Conservation (phyloP, 2,888 invertebrate genomes). For the Platynereis dumerilii region DNA sequence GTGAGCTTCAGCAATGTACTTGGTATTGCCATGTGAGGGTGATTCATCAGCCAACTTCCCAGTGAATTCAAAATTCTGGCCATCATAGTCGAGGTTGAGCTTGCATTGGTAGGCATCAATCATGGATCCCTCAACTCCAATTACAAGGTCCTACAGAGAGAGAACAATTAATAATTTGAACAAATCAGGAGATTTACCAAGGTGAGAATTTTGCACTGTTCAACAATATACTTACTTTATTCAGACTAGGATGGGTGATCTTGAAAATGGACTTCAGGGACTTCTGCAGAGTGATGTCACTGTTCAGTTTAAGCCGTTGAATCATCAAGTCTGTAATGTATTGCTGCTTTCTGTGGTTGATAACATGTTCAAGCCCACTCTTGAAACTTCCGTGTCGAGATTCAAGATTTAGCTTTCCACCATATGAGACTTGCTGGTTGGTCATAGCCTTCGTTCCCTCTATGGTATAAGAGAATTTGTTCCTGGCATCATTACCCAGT, state of each 20-base stretch:
- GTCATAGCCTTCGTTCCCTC: conserved; percentile 30
- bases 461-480: conserved; percentile 34
- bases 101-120: conserved; percentile 7
- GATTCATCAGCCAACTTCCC: conserved; percentile 26
- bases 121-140: conserved; percentile 12
- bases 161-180: background rate
- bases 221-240: conserved; percentile 29
- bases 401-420: conserved; percentile 36
- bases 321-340: conserved; percentile 33
- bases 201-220: background rate
- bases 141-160: conserved; percentile 6
- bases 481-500: conserved; percentile 35
- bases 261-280: conserved; percentile 21
- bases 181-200: no score
- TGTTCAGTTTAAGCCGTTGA: conserved; percentile 23
- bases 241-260: conserved; percentile 28
- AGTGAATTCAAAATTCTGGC: conserved; percentile 10
- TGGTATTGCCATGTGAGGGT: conserved; percentile 9
- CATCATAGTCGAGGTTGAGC: conserved; percentile 2
- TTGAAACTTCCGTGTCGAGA: conserved; percentile 23
- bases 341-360: conserved; percentile 19
- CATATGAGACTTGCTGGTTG: conserved; percentile 35
- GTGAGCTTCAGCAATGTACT: conserved; percentile 8
- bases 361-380: conserved; percentile 24
- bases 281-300: conserved; percentile 18